These are phyloP conservation scores for Phengaris arion DNA, from an alignment of 2,888 invertebrate species.

Conservation along the genomic window DNA sequence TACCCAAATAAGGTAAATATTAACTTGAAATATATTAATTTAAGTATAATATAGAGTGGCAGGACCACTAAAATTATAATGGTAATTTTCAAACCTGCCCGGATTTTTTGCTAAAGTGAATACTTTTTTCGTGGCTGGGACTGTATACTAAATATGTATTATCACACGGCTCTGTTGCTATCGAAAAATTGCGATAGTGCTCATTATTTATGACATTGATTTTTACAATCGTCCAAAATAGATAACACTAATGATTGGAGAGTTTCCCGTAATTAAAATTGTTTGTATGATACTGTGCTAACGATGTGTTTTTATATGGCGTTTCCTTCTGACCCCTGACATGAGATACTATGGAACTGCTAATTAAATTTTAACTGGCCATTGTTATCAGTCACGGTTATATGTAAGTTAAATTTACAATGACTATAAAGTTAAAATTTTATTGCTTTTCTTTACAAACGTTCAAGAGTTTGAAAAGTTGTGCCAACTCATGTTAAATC, in stretches of 20 bases:
- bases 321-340: slow-evolving; percentile 73
- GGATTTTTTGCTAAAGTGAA: neutral
- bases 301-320: slow-evolving; percentile 51
- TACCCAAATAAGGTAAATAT: too few relatives aligned
- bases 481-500: neutral
- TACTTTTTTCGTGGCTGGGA: neutral
- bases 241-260: slow-evolving; percentile 30
- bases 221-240: slow-evolving; percentile 4
- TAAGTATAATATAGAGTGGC: too few relatives aligned
- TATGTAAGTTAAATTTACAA: neutral
- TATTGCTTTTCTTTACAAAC: neutral
- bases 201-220: neutral
- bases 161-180: neutral
- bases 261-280: slow-evolving; percentile 70
- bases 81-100: too few relatives aligned
- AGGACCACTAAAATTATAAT: too few relatives aligned
- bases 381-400: slow-evolving; percentile 39
- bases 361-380: slow-evolving; percentile 53
- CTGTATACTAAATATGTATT: neutral
- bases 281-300: slow-evolving; percentile 64
- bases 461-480: too few relatives aligned
- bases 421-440: neutral
- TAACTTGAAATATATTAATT: too few relatives aligned
- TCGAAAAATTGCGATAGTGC: neutral
- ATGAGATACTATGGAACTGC: slow-evolving; percentile 59